Percentiles rank a stretch among this genome's conserved stretches.
These are phyloP conservation scores for Osmoderma eremita DNA, from an alignment of 2,888 invertebrate species.

Conservation along the genomic window DNA sequence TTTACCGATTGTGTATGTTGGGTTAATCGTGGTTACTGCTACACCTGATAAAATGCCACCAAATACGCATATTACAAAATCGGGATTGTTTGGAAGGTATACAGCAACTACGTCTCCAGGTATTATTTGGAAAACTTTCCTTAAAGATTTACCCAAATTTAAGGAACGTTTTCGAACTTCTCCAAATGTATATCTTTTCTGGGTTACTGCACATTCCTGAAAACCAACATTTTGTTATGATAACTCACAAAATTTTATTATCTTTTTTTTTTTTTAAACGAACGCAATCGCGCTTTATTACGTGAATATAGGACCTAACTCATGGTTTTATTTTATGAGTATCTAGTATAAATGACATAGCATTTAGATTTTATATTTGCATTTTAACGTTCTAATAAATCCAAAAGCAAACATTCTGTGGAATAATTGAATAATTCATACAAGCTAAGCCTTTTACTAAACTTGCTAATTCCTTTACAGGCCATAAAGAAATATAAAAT, in stretches of 20 bases:
- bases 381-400: too few relatives aligned
- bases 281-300: too few relatives aligned
- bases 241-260: background rate
- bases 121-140: constrained; percentile 72
- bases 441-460: too few relatives aligned
- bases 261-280: too few relatives aligned
- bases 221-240: constrained; percentile 7
- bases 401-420: too few relatives aligned
- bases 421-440: too few relatives aligned
- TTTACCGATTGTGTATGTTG: constrained; percentile 69
- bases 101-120: constrained; percentile 76
- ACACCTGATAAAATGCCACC: constrained; percentile 77
- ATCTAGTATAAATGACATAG: too few relatives aligned
- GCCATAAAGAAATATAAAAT: too few relatives aligned
- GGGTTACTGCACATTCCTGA: constrained; percentile 80
- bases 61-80: constrained; percentile 73
- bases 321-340: too few relatives aligned
- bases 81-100: constrained; percentile 80
- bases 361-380: too few relatives aligned
- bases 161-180: constrained; percentile 72
- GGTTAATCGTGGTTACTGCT: constrained; percentile 78
- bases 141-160: constrained; percentile 67
- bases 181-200: constrained; percentile 77
- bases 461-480: too few relatives aligned
- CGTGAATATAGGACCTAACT: too few relatives aligned